Evolutionary conservation across 1,140 invertebrate genomes (phyloP), one percentile per base, ranked within the genome.

Genomic region (Pectinophora gossypiella): DNA sequence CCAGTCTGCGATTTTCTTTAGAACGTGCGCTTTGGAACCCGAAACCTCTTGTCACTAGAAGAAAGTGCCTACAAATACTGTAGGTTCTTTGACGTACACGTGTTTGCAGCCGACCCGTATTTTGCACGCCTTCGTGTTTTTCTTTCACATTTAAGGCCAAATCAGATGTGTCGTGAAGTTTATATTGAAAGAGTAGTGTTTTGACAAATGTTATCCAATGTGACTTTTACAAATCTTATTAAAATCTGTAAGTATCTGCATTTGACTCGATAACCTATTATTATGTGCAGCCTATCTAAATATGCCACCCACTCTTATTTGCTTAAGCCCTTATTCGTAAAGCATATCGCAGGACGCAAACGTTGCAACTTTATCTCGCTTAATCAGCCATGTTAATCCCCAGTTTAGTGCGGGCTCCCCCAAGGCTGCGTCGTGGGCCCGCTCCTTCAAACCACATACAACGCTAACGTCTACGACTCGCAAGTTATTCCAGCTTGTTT

Each of bases 31-130:
- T 15, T 48, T 12, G 46, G 36, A 51, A 48, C 45, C 20, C 15
- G 49, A 57, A 48, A 50, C 23, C 42, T 50, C 47, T 56, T 56
- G 42, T 45, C 47, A 56, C 48, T 18, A 21, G 20, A 13, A 20
- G 45, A 56, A 56, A 56, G 47, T 56, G 42, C 38, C 18, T 19
- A 22, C 27, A 53, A 47, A 53, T 40, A 47, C 18, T 51, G 18
- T 44, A 44, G 36, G 13, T 38, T 44, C 42, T 19, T 6, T 15
- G 13, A 40, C n/a, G 38, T 20, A 20, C 19, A 44, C 13, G 19
- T 21, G 19, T 19, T 21, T 20, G 19, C 19, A 5, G 19, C 15
- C 10, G 3, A 3, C 7, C 19, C 42, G 18, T 21, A 44, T 40
- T 40, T 40, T 40, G 10, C 36, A 40, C 13, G 36, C 13, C 16